Evolutionary conservation across 2,888 invertebrate species (phyloP).

Genomic region (Griposia aprilina): DNA sequence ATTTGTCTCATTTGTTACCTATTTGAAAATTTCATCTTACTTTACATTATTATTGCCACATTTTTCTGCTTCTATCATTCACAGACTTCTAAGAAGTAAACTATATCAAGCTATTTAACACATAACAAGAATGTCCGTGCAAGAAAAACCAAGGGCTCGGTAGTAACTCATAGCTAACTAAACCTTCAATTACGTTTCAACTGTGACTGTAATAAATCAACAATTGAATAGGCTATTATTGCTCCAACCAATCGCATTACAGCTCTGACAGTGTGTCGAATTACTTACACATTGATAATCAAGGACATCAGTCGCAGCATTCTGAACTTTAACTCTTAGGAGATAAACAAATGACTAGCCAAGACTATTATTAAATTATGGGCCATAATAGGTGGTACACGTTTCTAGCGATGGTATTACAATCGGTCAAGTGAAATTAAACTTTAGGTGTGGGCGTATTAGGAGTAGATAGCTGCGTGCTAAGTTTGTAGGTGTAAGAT

Average conservation of each 20-base stretch:
- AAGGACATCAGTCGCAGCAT: constrained; percentile 61
- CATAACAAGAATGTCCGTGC: constrained; percentile 39
- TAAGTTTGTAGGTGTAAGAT: constrained; percentile 62
- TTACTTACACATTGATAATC: constrained; percentile 68
- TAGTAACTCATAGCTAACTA: constrained; percentile 53
- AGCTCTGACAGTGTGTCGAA: constrained; percentile 72
- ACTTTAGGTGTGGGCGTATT: constrained; percentile 45
- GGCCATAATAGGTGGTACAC: constrained; percentile 46
- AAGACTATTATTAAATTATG: constrained; percentile 65
- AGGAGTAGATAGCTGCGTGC: constrained; percentile 28
- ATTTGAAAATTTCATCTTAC: constrained; percentile 3
- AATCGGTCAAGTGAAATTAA: constrained; percentile 54
- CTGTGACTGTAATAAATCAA: constrained; percentile 77
- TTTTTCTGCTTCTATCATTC: constrained; percentile 14
- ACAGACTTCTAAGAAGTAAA: constrained; percentile 10
- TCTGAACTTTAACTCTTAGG: constrained; percentile 58
- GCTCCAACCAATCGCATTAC: constrained; percentile 75
- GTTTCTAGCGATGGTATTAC: constrained; percentile 52
- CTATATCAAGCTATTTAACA: constrained; percentile 10
- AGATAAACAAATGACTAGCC: constrained; percentile 59
- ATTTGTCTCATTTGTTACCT: constrained; percentile 4
- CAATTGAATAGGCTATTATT: constrained; percentile 73
- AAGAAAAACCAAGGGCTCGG: constrained; percentile 36
- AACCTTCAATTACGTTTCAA: constrained; percentile 75
- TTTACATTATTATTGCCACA: not conserved